phyloP scores from a whole-genome alignment of 2,888 invertebrate genomes.

The Alloplasta piceator region DNA sequence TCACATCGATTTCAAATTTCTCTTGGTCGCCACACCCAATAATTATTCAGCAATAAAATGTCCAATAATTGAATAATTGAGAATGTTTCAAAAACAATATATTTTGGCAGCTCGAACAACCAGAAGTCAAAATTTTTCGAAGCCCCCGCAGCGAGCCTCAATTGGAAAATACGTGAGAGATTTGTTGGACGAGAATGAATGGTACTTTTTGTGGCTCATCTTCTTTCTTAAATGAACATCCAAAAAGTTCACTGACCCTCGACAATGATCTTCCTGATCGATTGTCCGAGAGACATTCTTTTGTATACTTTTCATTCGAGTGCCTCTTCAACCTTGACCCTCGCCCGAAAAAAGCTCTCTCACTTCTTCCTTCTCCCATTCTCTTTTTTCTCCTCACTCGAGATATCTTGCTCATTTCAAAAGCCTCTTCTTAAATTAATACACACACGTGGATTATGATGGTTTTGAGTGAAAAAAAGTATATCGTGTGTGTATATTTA shows the following conservation, averaged over 20 bases:
- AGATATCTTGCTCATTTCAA: neutral
- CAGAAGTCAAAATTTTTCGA: too few species aligned
- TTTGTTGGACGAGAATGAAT: too few species aligned
- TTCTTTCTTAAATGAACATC: too few species aligned
- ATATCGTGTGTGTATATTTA: neutral
- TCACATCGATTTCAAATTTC: too few species aligned
- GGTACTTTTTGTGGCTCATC: too few species aligned
- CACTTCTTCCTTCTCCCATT: neutral
- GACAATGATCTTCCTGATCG: slow-evolving; percentile 59
- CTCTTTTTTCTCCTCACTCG: neutral
- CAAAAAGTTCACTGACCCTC: slow-evolving; percentile 69
- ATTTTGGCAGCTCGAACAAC: too few species aligned
- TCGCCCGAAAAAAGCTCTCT: slow-evolving; percentile 27
- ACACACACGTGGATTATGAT: neutral
- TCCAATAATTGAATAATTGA: too few species aligned
- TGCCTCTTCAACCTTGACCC: slow-evolving; percentile 72
- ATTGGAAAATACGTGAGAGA: too few species aligned
- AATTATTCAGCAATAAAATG: too few species aligned
- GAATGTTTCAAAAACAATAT: too few species aligned
- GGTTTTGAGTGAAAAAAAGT: neutral
- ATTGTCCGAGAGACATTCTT: slow-evolving; percentile 28
- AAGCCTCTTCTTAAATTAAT: neutral
- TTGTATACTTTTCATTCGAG: neutral
- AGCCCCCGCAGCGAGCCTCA: too few species aligned
- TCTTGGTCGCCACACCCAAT: too few species aligned